Conservation (phyloP, 2,797 vertebrate species). For the Hypotaenidia philippensis region DNA sequence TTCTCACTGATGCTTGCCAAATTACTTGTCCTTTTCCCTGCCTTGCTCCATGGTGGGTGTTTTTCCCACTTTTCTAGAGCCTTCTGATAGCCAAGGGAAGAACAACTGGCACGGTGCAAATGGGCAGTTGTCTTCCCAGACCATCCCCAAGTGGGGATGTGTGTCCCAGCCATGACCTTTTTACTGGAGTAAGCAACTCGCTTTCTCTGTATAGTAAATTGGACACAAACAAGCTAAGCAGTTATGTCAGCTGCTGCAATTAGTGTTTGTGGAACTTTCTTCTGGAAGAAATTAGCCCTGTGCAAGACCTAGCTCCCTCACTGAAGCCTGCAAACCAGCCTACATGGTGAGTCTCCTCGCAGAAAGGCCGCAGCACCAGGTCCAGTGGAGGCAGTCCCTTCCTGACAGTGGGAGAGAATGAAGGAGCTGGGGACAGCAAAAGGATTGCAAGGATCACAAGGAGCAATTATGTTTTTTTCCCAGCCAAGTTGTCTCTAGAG, state of each 20-base stretch:
- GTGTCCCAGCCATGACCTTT: not conserved
- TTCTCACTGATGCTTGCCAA: not conserved
- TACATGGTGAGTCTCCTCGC: not conserved
- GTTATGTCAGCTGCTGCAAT: not conserved
- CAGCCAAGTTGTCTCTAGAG: not conserved
- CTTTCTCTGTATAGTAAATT: not conserved
- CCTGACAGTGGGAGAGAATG: not conserved
- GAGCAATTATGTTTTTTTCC: not conserved
- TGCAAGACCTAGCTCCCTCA: not conserved
- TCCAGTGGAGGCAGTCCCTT: not conserved
- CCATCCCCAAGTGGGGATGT: not conserved
- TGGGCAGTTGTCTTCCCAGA: not conserved
- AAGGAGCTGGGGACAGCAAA: not conserved
- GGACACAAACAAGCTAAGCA: not conserved
- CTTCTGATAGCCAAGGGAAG: not conserved
- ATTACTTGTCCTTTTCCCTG: not conserved
- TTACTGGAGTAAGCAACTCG: not conserved
- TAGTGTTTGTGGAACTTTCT: not conserved
- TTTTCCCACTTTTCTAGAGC: not conserved
- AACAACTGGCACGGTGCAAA: not conserved
- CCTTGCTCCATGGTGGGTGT: not conserved
- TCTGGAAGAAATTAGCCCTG: not conserved
- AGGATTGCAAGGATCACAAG: not conserved
- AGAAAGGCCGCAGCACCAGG: not conserved
- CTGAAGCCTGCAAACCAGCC: not conserved